Evolutionary conservation across 2,888 invertebrate genomes (phyloP).

Genomic region (Psylliodes chrysocephalus): DNA sequence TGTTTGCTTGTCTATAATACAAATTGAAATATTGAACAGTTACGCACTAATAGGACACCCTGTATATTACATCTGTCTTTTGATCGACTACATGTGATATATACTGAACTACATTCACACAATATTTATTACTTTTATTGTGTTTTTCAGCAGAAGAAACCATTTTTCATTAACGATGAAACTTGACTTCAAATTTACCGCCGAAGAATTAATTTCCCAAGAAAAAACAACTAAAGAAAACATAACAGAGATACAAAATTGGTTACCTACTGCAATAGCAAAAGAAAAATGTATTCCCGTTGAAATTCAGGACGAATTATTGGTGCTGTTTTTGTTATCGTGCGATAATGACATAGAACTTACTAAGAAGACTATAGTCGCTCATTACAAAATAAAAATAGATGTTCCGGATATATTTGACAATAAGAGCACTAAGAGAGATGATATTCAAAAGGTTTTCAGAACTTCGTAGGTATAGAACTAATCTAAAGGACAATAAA

Average conservation of each 20-base stretch:
- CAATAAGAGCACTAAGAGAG: slow-evolving; percentile 64
- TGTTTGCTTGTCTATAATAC: too few species aligned
- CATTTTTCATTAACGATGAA: too few species aligned
- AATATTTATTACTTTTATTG: too few species aligned
- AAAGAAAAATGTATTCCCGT: slow-evolving; percentile 61
- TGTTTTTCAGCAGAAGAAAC: too few species aligned
- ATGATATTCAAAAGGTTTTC: slow-evolving; percentile 10
- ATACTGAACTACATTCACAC: too few species aligned
- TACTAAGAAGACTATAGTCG: slow-evolving; percentile 71
- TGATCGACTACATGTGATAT: too few species aligned
- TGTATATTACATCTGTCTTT: too few species aligned
- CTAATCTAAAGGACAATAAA: too few species aligned
- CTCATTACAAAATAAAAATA: slow-evolving; percentile 70
- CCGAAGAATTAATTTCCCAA: slow-evolving; percentile 51
- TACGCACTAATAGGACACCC: too few species aligned
- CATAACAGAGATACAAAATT: slow-evolving; percentile 39
- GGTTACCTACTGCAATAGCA: slow-evolving; percentile 43
- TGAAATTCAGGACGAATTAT: slow-evolving; percentile 67
- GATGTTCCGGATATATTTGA: slow-evolving; percentile 73
- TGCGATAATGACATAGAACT: slow-evolving; percentile 72
- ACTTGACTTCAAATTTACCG: slow-evolving; percentile 48
- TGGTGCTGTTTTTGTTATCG: slow-evolving; percentile 74
- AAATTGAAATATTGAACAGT: too few species aligned
- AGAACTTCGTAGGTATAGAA: slow-evolving; percentile 25
- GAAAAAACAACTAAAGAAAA: slow-evolving; percentile 46